phyloP scores from a whole-genome alignment of 1,140 invertebrate species.

The Plodia interpunctella region DNA sequence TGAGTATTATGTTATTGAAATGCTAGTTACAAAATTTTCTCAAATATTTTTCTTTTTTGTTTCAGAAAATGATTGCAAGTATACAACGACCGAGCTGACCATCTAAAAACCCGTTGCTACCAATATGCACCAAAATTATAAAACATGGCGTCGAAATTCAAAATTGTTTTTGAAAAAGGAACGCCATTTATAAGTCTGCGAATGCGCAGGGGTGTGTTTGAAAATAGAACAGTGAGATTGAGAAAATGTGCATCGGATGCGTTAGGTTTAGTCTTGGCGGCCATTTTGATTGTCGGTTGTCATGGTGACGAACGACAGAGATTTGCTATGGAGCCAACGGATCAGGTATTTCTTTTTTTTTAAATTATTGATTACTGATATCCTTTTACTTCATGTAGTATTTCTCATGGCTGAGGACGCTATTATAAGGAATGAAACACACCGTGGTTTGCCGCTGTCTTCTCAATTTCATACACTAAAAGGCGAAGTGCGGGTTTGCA shows the following conservation, averaged over 20 bases:
- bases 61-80: conserved; percentile 11
- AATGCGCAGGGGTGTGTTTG: conserved; percentile 42
- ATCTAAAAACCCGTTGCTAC: neutral
- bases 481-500: too few species aligned
- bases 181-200: conserved; percentile 35
- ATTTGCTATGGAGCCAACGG: conserved; percentile 67
- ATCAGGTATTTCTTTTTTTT: conserved; percentile 45
- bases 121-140: conserved; percentile 50
- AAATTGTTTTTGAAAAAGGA: conserved; percentile 33
- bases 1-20: too few species aligned
- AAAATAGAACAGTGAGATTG: conserved; percentile 44
- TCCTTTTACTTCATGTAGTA: too few species aligned
- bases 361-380: too few species aligned
- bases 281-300: conserved; percentile 41
- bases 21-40: neutral
- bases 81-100: neutral
- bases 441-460: too few species aligned
- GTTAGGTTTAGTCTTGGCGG: conserved; percentile 39
- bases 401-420: too few species aligned
- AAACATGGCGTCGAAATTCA: conserved; percentile 47
- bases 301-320: conserved; percentile 64
- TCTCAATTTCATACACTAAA: too few species aligned
- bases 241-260: conserved; percentile 38
- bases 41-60: conserved; percentile 2
- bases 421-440: too few species aligned